Evolutionary conservation across 2,888 invertebrate species (phyloP).

Genomic region (Scaptomyza polygonia): DNA sequence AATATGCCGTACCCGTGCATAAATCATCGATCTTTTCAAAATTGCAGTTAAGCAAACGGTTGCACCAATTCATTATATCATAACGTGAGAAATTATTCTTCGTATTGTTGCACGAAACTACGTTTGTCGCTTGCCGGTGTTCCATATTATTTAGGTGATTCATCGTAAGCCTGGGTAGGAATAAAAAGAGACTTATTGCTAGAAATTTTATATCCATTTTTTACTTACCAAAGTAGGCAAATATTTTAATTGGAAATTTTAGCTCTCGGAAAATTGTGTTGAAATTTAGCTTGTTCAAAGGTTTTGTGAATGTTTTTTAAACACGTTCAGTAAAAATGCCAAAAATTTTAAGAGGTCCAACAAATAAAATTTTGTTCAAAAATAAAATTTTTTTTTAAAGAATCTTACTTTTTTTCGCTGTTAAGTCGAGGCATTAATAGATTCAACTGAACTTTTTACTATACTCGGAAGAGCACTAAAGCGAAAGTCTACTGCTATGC

Average conservation of each 20-base stretch:
- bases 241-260: background rate
- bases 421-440: background rate
- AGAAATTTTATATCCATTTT: background rate
- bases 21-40: constrained; percentile 30
- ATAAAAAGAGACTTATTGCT: background rate
- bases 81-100: constrained; percentile 28
- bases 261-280: too few relatives aligned
- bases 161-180: background rate
- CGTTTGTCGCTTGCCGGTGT: constrained; percentile 3
- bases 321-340: background rate
- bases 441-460: background rate
- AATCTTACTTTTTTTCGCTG: background rate
- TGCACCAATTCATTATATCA: constrained; percentile 26
- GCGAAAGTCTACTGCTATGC: background rate
- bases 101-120: constrained; percentile 11
- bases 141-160: background rate
- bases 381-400: background rate
- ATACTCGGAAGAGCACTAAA: too few relatives aligned
- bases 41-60: background rate
- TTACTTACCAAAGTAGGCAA: background rate
- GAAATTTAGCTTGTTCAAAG: too few relatives aligned
- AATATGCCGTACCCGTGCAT: constrained; percentile 42
- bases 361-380: background rate
- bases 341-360: too few relatives aligned
- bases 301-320: background rate